Conservation (phyloP, 23 tunicate genomes). For the Trididemnum clinides region DNA sequence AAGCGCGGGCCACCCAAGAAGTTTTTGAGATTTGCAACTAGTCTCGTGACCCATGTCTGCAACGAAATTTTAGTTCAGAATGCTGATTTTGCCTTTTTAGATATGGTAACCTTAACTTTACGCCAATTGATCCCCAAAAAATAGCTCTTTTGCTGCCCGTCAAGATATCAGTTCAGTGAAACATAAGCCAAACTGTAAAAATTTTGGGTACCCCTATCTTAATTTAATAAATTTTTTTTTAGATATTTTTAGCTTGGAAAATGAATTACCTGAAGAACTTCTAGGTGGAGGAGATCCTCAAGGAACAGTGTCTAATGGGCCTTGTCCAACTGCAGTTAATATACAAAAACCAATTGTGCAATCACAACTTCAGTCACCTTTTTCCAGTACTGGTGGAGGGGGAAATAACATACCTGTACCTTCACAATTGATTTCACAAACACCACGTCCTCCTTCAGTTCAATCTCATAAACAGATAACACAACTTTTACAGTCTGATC, state of each 20-base stretch:
- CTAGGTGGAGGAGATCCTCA: constrained; percentile 44
- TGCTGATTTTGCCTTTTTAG: no score
- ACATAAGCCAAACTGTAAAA: no score
- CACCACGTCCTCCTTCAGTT: constrained; percentile 25
- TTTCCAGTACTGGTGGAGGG: constrained; percentile 14
- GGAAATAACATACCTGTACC: constrained; percentile 50
- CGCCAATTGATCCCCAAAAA: neutral
- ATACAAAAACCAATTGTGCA: constrained; percentile 5
- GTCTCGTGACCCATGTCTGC: no score
- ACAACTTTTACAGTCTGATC: constrained; percentile 59
- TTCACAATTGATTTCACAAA: constrained; percentile 6
- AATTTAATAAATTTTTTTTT: neutral
- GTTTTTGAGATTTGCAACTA: no score
- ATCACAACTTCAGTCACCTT: constrained; percentile 38
- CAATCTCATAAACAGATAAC: constrained; percentile 49
- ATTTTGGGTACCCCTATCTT: no score
- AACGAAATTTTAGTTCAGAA: no score
- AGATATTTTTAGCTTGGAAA: constrained; percentile 72
- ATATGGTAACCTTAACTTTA: neutral
- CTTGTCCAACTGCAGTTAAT: neutral
- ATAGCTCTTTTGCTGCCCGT: neutral
- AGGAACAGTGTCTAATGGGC: constrained; percentile 44
- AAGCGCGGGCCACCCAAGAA: no score
- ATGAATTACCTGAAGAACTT: constrained; percentile 79
- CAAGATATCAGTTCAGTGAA: no score